Evolutionary conservation across 2,113 vertebrate species (phyloP).

Genomic region (Anoura caudifer): DNA sequence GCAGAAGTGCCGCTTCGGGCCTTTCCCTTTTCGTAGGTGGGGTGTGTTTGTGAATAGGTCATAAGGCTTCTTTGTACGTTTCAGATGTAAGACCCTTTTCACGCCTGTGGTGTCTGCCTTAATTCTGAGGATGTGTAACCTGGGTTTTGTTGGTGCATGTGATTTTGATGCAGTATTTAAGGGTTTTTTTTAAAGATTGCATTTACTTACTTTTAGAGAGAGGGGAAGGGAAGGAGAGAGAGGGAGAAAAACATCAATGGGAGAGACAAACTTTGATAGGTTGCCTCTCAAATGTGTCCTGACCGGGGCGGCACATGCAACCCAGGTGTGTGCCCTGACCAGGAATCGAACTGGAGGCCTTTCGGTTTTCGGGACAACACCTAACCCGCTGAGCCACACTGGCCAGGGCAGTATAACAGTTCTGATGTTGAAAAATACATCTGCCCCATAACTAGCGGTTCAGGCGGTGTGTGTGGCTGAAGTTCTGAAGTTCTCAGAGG

Average conservation of each 20-base stretch:
- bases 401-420: background rate
- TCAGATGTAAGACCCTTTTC: background rate
- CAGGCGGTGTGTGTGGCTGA: background rate
- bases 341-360: too few relatives aligned
- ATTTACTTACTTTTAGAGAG: too few relatives aligned
- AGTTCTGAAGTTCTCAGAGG: fast-evolving
- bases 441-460: fast-evolving
- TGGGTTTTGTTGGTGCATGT: background rate
- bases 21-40: background rate
- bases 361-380: too few relatives aligned
- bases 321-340: too few relatives aligned
- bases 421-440: background rate
- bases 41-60: background rate
- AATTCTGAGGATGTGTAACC: fast-evolving
- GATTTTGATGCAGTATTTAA: background rate
- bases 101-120: background rate
- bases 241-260: too few relatives aligned
- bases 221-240: too few relatives aligned
- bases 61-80: background rate
- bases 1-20: fast-evolving
- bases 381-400: background rate
- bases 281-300: too few relatives aligned
- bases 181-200: too few relatives aligned
- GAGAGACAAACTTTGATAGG: too few relatives aligned
- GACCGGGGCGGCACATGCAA: too few relatives aligned